These are phyloP conservation scores for Merops nubicus DNA, from an alignment of 2,113 vertebrate genomes.

Conservation along the genomic window DNA sequence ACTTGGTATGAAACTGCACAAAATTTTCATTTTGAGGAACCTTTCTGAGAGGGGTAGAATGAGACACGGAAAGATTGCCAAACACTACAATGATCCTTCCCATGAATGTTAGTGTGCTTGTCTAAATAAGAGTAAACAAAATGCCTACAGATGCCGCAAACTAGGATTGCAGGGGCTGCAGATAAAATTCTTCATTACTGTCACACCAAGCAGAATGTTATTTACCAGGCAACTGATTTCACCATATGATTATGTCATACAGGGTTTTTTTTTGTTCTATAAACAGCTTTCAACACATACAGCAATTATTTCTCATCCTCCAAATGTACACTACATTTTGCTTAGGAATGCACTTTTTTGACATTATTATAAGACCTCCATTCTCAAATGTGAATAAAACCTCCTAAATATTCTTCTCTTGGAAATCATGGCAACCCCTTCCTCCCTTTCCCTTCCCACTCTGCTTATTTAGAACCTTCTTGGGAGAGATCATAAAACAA, in stretches of 20 bases:
- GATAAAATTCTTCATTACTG: conserved; percentile 50
- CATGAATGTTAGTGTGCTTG: background rate
- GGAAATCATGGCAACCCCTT: background rate
- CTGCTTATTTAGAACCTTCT: background rate
- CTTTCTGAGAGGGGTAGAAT: background rate
- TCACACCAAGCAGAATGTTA: conserved; percentile 21
- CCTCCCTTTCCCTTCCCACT: background rate
- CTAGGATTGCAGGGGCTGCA: background rate
- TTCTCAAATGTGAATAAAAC: conserved; percentile 5
- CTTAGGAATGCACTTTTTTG: conserved; percentile 33
- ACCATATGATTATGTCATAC: background rate
- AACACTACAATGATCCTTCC: background rate
- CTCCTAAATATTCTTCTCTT: background rate
- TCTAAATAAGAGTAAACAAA: conserved; percentile 7
- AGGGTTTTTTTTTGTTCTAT: background rate
- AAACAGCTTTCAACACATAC: conserved; percentile 36
- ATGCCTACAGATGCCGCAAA: conserved; percentile 39
- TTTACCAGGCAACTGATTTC: conserved; percentile 51
- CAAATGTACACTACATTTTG: background rate
- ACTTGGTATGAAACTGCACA: background rate
- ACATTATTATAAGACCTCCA: background rate
- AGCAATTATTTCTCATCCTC: conserved; percentile 29
- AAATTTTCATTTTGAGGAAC: background rate
- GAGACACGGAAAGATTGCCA: background rate
- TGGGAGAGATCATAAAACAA: background rate